Evolutionary conservation across 1,140 invertebrate genomes (phyloP).

Genomic region (Leptopilina boulardi): DNA sequence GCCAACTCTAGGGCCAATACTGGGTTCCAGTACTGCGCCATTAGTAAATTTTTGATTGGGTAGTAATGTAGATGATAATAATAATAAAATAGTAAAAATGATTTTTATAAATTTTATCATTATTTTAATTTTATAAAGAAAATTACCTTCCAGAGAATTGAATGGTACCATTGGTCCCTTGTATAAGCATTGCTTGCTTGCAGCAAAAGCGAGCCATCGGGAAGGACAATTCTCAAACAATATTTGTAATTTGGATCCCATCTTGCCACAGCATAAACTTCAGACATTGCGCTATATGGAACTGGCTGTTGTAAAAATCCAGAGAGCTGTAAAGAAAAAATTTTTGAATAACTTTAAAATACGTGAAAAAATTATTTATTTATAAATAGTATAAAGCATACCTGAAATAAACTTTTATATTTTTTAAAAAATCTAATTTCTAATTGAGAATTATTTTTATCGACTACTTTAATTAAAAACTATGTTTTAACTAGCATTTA

Average conservation of each 20-base stretch:
- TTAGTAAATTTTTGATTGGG: too few relatives aligned
- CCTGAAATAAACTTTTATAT: too few relatives aligned
- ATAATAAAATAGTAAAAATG: too few relatives aligned
- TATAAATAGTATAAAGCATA: too few relatives aligned
- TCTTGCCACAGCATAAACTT: slow-evolving; percentile 86
- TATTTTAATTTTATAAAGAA: neutral
- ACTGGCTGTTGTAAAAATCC: slow-evolving; percentile 85
- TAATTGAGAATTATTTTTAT: too few relatives aligned
- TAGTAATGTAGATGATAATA: too few relatives aligned
- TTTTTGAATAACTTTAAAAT: neutral
- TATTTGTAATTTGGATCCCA: slow-evolving; percentile 90
- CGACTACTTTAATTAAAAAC: too few relatives aligned
- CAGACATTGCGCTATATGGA: slow-evolving; percentile 86
- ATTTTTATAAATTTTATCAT: neutral
- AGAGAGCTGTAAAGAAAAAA: slow-evolving; percentile 79
- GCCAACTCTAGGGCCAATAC: too few relatives aligned
- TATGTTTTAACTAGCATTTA: too few relatives aligned
- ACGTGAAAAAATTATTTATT: too few relatives aligned
- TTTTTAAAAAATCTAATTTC: too few relatives aligned
- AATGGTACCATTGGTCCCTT: slow-evolving; percentile 90
- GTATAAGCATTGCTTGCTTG: slow-evolving; percentile 89
- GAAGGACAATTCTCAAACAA: slow-evolving; percentile 86
- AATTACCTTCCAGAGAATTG: slow-evolving; percentile 89
- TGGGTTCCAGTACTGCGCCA: too few relatives aligned
- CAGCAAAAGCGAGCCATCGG: slow-evolving; percentile 85